Conservation (phyloP, 2,888 invertebrate genomes). For the Malthinus seriepunctatus region DNA sequence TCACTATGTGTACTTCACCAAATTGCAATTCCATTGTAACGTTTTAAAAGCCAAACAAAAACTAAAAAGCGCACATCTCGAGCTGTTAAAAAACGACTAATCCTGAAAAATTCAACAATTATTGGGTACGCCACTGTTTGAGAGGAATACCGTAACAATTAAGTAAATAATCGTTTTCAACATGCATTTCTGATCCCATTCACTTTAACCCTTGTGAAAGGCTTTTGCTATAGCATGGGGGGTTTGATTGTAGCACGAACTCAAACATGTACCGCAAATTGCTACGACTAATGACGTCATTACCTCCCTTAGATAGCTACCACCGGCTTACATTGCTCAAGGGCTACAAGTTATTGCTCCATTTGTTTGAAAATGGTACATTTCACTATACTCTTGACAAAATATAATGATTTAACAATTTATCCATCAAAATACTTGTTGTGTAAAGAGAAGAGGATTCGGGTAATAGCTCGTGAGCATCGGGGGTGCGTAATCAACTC, state of each 20-base stretch:
- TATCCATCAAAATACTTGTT: too few relatives aligned
- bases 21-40: neutral
- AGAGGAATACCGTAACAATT: conserved; percentile 9
- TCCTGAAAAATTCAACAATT: too few relatives aligned
- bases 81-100: too few relatives aligned
- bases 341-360: conserved; percentile 24
- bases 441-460: too few relatives aligned
- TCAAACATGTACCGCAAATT: conserved; percentile 32
- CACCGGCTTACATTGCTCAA: conserved; percentile 22
- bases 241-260: conserved; percentile 29
- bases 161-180: conserved; percentile 18
- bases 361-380: conserved; percentile 16
- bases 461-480: too few relatives aligned
- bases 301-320: conserved; percentile 29
- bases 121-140: neutral
- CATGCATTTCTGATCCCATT: conserved; percentile 16
- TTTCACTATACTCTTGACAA: too few relatives aligned
- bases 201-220: conserved; percentile 16
- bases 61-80: neutral
- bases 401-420: too few relatives aligned
- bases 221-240: conserved; percentile 16
- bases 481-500: too few relatives aligned
- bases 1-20: neutral
- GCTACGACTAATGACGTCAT: conserved; percentile 31
- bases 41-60: neutral